These are phyloP conservation scores for Phalacrocorax carbo DNA, from an alignment of 2,113 vertebrate genomes.

Conservation along the genomic window DNA sequence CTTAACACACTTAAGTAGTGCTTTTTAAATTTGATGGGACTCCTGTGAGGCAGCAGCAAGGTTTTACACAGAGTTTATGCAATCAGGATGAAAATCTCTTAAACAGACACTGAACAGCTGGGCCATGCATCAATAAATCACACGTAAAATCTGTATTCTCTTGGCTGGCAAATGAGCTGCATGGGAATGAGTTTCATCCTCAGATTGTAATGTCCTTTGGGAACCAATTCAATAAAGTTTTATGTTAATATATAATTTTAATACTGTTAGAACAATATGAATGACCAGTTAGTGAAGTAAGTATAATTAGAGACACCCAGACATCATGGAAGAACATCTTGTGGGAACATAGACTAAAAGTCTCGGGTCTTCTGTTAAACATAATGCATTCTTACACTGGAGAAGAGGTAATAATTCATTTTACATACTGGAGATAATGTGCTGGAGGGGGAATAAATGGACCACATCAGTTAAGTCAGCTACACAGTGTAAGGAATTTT, in stretches of 20 bases:
- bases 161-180: background rate
- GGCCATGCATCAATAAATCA: constrained; percentile 16
- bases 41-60: background rate
- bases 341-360: background rate
- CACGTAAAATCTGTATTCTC: background rate
- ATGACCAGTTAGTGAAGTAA: background rate
- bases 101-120: constrained; percentile 32
- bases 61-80: background rate
- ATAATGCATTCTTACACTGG: background rate
- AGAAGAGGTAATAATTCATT: constrained; percentile 58
- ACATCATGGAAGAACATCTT: background rate
- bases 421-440: constrained; percentile 38
- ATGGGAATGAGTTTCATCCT: background rate
- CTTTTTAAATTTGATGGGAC: background rate
- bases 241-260: background rate
- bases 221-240: background rate
- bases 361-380: constrained; percentile 4
- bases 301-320: background rate
- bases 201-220: background rate
- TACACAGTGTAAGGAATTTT: constrained; percentile 28
- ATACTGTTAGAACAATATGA: background rate
- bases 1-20: background rate
- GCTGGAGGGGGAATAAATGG: constrained; percentile 47
- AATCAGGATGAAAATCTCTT: constrained; percentile 1
- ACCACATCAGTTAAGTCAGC: constrained; percentile 31